These are phyloP conservation scores for Sarcophaga caerulescens DNA, from an alignment of 2,888 invertebrate species.

Conservation along the genomic window DNA sequence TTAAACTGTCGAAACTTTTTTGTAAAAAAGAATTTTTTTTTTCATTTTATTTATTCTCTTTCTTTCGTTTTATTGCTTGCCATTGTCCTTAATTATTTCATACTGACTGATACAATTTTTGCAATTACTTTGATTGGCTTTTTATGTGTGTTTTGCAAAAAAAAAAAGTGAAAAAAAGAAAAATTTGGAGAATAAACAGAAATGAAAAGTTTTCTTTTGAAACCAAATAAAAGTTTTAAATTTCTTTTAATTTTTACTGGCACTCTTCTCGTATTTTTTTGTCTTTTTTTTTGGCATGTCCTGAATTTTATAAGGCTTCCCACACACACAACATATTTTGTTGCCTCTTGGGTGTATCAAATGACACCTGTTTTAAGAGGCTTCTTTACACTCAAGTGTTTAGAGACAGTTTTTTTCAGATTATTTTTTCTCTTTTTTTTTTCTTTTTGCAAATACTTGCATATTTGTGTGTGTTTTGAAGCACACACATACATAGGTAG, in stretches of 20 bases:
- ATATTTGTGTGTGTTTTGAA: neutral
- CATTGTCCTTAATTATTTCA: slow-evolving; percentile 40
- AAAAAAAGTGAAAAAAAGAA: neutral
- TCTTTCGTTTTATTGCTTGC: slow-evolving; percentile 2
- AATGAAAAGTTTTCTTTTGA: slow-evolving; percentile 22
- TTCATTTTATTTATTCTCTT: neutral
- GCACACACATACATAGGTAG: neutral
- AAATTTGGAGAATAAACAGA: neutral
- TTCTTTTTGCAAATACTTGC: neutral
- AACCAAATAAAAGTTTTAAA: slow-evolving; percentile 33
- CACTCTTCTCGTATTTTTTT: slow-evolving; percentile 13
- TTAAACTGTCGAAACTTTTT: slow-evolving; percentile 34
- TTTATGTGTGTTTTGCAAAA: neutral
- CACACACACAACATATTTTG: slow-evolving; percentile 21
- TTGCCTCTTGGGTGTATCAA: slow-evolving; percentile 32
- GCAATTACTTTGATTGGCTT: slow-evolving; percentile 47
- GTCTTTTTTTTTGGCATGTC: slow-evolving; percentile 12
- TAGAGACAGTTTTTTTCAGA: neutral
- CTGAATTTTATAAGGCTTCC: slow-evolving; percentile 47
- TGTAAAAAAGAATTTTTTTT: neutral
- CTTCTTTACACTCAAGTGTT: slow-evolving; percentile 40
- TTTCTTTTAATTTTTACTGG: neutral
- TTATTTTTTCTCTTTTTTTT: neutral
- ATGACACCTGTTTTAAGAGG: slow-evolving; percentile 60
- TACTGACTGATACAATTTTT: slow-evolving; percentile 39